Conservation (phyloP, 2,113 vertebrate species). For the Cochlearius cochlearius region DNA sequence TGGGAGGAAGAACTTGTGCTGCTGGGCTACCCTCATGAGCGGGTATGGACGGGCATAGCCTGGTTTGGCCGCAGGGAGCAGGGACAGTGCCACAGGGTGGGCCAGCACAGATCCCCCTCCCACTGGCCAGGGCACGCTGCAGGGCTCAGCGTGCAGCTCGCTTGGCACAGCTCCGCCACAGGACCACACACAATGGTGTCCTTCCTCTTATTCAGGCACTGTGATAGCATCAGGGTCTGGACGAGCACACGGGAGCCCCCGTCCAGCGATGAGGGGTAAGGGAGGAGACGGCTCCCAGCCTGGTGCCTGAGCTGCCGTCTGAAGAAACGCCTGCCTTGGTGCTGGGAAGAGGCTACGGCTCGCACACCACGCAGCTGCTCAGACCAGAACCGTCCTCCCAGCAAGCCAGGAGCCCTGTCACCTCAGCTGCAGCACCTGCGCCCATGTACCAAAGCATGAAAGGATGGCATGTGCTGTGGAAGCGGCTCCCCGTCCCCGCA, state of each 20-base stretch:
- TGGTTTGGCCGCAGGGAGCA: not conserved
- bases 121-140: accelerated
- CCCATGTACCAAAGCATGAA: conserved; percentile 48
- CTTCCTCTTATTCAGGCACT: not conserved
- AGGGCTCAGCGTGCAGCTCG: not conserved
- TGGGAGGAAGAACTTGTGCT: not conserved
- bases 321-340: not conserved
- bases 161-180: accelerated
- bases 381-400: not conserved
- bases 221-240: not conserved
- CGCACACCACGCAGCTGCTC: not conserved
- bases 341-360: not conserved
- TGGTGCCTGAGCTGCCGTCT: not conserved
- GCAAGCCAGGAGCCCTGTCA: not conserved
- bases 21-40: not conserved
- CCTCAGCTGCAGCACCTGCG: not conserved
- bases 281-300: not conserved
- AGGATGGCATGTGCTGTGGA: conserved; percentile 48
- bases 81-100: not conserved
- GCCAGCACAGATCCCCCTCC: not conserved
- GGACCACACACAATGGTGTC: not conserved
- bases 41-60: not conserved
- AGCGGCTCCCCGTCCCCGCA: not conserved
- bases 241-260: not conserved
- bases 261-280: accelerated